A percentile compares a stretch with the other conserved stretches of the same genome.
Evolutionary conservation across 2,113 vertebrate species (phyloP).

Genomic region (Sceloporus undulatus): DNA sequence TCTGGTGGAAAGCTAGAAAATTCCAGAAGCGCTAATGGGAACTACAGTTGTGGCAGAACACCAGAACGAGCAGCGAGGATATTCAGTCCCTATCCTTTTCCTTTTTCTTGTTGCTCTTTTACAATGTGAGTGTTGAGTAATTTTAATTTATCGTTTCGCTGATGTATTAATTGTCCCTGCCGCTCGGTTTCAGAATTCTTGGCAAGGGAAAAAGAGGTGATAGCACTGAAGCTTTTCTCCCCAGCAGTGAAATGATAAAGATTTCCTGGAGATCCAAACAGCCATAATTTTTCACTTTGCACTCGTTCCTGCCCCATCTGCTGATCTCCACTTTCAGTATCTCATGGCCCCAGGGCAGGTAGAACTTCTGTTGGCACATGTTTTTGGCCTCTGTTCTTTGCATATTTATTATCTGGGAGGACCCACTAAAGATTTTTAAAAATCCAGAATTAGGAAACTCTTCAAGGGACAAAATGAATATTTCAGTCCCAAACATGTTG

Average conservation of each 20-base stretch:
- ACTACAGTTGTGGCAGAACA: background rate
- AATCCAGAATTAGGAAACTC: background rate
- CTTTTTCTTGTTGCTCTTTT: background rate
- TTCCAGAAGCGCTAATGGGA: background rate
- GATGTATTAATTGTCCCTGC: background rate
- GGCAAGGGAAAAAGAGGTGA: background rate
- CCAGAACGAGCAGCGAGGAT: no score
- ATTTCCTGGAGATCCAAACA: background rate
- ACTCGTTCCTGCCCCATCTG: background rate
- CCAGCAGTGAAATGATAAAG: background rate
- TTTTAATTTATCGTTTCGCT: background rate
- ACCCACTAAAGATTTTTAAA: no score
- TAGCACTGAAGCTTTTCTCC: background rate
- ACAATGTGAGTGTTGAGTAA: background rate
- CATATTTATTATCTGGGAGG: background rate
- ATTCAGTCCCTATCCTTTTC: background rate
- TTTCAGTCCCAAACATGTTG: background rate
- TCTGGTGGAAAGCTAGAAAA: background rate
- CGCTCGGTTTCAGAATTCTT: background rate
- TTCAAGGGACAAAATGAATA: background rate
- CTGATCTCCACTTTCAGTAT: slow-evolving; percentile 13
- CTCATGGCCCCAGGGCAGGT: slow-evolving; percentile 2
- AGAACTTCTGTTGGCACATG: background rate
- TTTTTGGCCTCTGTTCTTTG: background rate
- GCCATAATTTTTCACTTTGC: background rate